Evolutionary conservation across 1,140 invertebrate species (phyloP), one percentile per base, ranked within the genome.

Genomic region (Danaus melanippus): DNA sequence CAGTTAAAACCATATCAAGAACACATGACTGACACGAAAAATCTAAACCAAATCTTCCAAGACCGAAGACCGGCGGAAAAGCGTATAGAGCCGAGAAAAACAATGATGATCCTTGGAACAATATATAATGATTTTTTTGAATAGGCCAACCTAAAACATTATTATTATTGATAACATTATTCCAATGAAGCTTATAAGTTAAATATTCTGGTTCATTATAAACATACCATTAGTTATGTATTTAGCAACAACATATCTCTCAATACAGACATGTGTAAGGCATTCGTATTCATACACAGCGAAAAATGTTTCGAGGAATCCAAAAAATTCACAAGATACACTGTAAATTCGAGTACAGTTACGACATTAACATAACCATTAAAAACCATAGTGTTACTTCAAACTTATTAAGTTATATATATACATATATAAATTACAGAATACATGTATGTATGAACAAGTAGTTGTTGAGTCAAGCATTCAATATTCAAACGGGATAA

Each of bases 221-320:
- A 21, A 49, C 53, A 75, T 74, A 82, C 81, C 79, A 47, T 76
- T 73, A 46, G 59, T 67, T 6, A 62, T 68, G 60, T 83, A 84
- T 57, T 81, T 79, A 10, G 76, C 73, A 10, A 80, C 55, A 8
- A 85, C 76, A 48, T 80, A 86, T 68, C 84, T 65, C 58, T 85
- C 83, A 50, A 86, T 79, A 50, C 81, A 84, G 8, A 84, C 65
- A 49, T 84, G 72, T 9, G 76, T 81, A 7, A 87, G 66, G 57
- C 69, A 69, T 55, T 84, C 76, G 5, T 86, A 70, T 63, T 87
- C 80, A 47, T 78, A 74, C 7, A 84, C 75, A 12, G 72, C 67
- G 44, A 84, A 63, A 55, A 86, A 76, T 21, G 76, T 80, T 50
- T 84, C 71, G 49, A 79, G 64, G 58, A 83, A 81, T 46, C 67